Base-by-base conservation (phyloP, 1,140 invertebrate species). In the Drosophila obscura region DNA sequence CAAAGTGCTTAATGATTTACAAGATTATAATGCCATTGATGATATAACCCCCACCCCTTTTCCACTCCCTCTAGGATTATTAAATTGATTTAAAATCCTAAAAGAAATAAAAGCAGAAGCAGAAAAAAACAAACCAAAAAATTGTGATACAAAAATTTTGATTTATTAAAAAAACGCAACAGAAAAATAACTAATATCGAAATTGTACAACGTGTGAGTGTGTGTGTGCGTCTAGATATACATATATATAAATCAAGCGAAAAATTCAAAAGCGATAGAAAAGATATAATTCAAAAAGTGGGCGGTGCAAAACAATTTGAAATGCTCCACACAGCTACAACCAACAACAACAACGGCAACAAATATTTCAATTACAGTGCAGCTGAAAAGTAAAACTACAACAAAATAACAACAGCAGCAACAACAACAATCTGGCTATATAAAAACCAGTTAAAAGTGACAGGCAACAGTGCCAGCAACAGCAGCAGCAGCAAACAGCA, bases 351-450 rank as follows among this genome's bases (percentile, higher is more conserved):
- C 66, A 53, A 78, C 76, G 62, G 66, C 53, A 55, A 80, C 49
- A 80, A 58, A 68, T 73, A 88, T 82, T 82, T 79, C 78, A 80
- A 88, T 88, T 88, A 88, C 83, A 88, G 83, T 88, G 83, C 83
- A 88, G 80, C 68, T 74, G 61, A 80, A 85, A 75, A 81, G 59
- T 85, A 81, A 87, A 67, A 78, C 65, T 73, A 48, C 61, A 66
- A 58, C 58, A 73, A 80, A 59, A 61, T 57, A 68, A 52, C 9
- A 76, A 61, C 52, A 73, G 65, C 50, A 77, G 56, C 35, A 61
- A 46, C 26, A 50, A 52, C 49, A 35, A 39, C 11, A 5, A 11
- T 39, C 35, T 39, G 35, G 35, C 50, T 50, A 41, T 65, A 50
- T 13, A 52, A 73, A 87, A 88, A 88, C 83, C 83, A 88, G 83